These are phyloP conservation scores for Fragum whitleyi DNA, from an alignment of 2,888 invertebrate genomes.

Conservation along the genomic window DNA sequence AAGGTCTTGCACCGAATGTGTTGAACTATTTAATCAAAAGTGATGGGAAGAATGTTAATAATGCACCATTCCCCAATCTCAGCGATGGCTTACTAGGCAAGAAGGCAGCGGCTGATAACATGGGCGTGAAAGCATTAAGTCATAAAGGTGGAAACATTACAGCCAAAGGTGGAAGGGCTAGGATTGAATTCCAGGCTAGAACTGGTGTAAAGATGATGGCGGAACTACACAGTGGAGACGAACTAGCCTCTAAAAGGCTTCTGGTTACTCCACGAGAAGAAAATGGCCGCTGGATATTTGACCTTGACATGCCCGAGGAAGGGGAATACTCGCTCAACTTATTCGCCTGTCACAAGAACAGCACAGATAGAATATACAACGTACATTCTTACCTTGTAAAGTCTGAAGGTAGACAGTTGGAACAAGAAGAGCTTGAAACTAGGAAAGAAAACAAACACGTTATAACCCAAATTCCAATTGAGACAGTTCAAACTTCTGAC, in stretches of 20 bases:
- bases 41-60: conserved; percentile 68
- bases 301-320: conserved; percentile 77
- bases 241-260: conserved; percentile 71
- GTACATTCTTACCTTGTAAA: conserved; percentile 78
- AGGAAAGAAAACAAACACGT: conserved; percentile 65
- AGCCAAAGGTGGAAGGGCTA: conserved; percentile 72
- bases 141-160: conserved; percentile 72
- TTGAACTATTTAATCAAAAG: conserved; percentile 82
- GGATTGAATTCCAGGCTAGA: conserved; percentile 74
- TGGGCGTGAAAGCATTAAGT: conserved; percentile 75
- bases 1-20: conserved; percentile 80
- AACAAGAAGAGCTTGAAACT: conserved; percentile 52
- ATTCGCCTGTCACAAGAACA: conserved; percentile 77
- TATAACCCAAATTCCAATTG: conserved; percentile 67
- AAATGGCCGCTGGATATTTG: conserved; percentile 77
- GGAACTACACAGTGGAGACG: conserved; percentile 78
- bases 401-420: conserved; percentile 73
- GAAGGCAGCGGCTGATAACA: conserved; percentile 69
- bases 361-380: conserved; percentile 73
- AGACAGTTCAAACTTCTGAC: conserved; percentile 80
- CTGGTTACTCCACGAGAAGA: conserved; percentile 67
- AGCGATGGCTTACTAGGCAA: conserved; percentile 76
- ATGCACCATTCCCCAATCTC: conserved; percentile 79
- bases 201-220: conserved; percentile 78
- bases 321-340: conserved; percentile 83